These are phyloP conservation scores for Nycticryphes semicollaris DNA, from an alignment of 2,113 vertebrate species.

Conservation along the genomic window DNA sequence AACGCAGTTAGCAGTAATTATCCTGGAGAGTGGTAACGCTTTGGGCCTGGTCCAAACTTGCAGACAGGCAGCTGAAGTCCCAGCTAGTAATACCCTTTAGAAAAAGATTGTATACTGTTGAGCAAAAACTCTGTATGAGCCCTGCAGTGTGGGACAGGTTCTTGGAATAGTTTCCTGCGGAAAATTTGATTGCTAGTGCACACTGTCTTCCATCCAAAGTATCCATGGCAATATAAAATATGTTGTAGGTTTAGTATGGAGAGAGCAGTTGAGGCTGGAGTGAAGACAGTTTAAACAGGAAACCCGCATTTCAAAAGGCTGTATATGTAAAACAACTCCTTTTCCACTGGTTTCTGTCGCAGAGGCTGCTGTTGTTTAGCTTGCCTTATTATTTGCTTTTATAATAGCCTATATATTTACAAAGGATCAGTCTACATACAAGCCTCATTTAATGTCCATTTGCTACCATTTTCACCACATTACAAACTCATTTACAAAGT, in stretches of 20 bases:
- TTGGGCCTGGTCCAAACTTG: background rate
- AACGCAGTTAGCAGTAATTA: background rate
- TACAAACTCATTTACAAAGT: constrained; percentile 58
- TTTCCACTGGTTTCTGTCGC: background rate
- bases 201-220: constrained; percentile 56
- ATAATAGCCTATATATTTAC: constrained; percentile 47
- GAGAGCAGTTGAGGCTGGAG: constrained; percentile 52
- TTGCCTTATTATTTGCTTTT: constrained; percentile 55
- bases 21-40: background rate
- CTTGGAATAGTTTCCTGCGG: constrained; percentile 59
- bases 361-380: constrained; percentile 2
- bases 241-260: constrained; percentile 39
- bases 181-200: constrained; percentile 57
- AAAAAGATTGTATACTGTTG: background rate
- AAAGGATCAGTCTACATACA: constrained; percentile 29
- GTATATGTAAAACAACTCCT: background rate
- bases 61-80: background rate
- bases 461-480: constrained; percentile 65
- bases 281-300: constrained; percentile 58
- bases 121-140: constrained; percentile 29
- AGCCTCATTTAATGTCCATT: constrained; percentile 64
- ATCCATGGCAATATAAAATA: constrained; percentile 66
- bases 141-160: constrained; percentile 54
- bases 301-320: constrained; percentile 46
- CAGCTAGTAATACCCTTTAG: background rate